Conservation (phyloP, 2,113 vertebrate species). For the Poeciliopsis turrubarensis region DNA sequence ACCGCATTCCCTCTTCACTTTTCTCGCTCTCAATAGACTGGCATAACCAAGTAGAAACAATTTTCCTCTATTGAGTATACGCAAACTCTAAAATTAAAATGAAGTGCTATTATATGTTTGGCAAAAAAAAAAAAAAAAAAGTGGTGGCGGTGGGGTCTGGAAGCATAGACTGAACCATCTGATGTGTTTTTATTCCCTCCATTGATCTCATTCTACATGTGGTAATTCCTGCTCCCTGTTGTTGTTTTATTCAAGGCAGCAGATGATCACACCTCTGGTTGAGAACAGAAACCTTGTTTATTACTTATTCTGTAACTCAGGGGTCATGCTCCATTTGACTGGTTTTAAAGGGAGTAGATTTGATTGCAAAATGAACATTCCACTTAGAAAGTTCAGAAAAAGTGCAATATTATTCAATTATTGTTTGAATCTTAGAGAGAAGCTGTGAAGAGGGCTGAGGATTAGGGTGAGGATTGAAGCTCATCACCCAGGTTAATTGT, state of each 20-base stretch:
- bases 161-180: constrained; percentile 37
- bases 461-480: background rate
- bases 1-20: constrained; percentile 40
- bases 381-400: background rate
- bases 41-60: constrained; percentile 81
- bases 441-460: background rate
- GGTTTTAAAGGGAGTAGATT: too few species aligned
- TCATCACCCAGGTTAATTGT: background rate
- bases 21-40: constrained; percentile 74
- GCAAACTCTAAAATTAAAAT: constrained; percentile 83
- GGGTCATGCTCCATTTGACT: background rate
- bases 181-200: constrained; percentile 41
- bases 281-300: constrained; percentile 1
- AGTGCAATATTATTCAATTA: too few species aligned
- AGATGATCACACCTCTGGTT: constrained; percentile 30
- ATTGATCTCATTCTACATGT: constrained; percentile 43
- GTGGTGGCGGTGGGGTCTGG: constrained; percentile 31
- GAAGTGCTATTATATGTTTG: constrained; percentile 78
- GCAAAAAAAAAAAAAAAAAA: constrained; percentile 16
- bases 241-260: constrained; percentile 5
- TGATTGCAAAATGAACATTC: too few species aligned
- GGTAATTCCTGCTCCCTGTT: background rate
- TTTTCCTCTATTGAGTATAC: constrained; percentile 79
- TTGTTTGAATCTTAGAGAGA: background rate
- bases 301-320: background rate